Base-by-base conservation (phyloP, 2,888 invertebrate species). In the Ptilodon capucinus region DNA sequence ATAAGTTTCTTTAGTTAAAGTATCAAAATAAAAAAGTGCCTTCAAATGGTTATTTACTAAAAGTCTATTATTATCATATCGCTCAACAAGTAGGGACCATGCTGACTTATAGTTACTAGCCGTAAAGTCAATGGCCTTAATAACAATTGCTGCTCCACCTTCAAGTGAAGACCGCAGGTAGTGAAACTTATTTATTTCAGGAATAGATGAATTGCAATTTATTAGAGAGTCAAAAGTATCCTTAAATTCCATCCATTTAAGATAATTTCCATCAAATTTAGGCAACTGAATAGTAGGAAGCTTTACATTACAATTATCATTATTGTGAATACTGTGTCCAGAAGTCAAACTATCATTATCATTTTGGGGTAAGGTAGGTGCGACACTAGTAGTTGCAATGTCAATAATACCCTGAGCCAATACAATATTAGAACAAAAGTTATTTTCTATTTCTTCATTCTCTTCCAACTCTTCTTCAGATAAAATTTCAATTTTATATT, bases 181-280 rank as follows among this genome's bases (percentile, higher is more conserved):
- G 30, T 64, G 60, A 44, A 62, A 60, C 39, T 67, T 64, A 38
- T 58, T 57, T 8, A 64, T 64, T 1, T 28, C 42, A 8, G 54
- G 45, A n/a, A 67, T 52, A 6, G 28, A 36, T 4, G 53, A 49
- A 16, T 60, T 62, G 9, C n/a, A 23, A 44, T 64, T 28, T n/a
- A 66, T 53, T 1, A 65, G 14, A 9, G 57, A 55, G 11, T 52
- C 48, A 60, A n/a, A n/a, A 3, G 49, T 58, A 36, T 66, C 61
- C 17, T 45, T 40, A 34, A 51, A 64, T 30, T 62, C 60, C 4
- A 64, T 32, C 58, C 60, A 60, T 13, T 40, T 39, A 2, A 43
- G 18, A 43, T 60, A 57, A 11, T 46, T 51, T 4, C 61, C 60
- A 40, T 54, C 54, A 46, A 64, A 64, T 0, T 40, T 53, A 7